phyloP scores from a whole-genome alignment of 2,888 invertebrate species.

The Punctoribates punctum region DNA sequence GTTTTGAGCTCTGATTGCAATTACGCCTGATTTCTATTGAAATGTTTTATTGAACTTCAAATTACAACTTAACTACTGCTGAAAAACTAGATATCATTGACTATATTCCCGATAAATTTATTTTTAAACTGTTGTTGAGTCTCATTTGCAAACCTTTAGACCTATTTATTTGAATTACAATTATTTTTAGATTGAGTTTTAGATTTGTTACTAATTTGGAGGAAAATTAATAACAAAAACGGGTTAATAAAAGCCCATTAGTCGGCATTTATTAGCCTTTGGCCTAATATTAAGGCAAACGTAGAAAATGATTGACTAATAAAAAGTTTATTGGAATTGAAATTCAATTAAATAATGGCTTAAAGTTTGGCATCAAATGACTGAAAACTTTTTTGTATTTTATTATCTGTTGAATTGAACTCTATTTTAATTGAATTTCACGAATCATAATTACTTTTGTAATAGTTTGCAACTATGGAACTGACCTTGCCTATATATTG shows the following conservation, averaged over 20 bases:
- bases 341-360: too few species aligned
- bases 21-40: neutral
- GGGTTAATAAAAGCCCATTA: too few species aligned
- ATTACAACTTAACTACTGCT: neutral
- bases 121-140: neutral
- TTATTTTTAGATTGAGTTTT: neutral
- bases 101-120: neutral
- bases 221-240: neutral
- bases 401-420: too few species aligned
- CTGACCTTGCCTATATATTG: too few species aligned
- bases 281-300: neutral
- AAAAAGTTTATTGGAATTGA: too few species aligned
- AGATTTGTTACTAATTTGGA: neutral
- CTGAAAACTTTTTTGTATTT: too few species aligned
- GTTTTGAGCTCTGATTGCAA: neutral
- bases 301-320: neutral
- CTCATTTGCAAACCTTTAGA: conserved; percentile 7
- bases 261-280: neutral
- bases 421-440: too few species aligned
- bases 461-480: too few species aligned
- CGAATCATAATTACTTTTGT: too few species aligned
- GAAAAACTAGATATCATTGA: neutral
- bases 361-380: too few species aligned
- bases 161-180: conserved; percentile 9
- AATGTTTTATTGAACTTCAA: conserved; percentile 18